A percentile compares a stretch with the other conserved stretches of the same genome.
phyloP scores from a whole-genome alignment of 1,140 invertebrate species.

The Phortica variegata region DNA sequence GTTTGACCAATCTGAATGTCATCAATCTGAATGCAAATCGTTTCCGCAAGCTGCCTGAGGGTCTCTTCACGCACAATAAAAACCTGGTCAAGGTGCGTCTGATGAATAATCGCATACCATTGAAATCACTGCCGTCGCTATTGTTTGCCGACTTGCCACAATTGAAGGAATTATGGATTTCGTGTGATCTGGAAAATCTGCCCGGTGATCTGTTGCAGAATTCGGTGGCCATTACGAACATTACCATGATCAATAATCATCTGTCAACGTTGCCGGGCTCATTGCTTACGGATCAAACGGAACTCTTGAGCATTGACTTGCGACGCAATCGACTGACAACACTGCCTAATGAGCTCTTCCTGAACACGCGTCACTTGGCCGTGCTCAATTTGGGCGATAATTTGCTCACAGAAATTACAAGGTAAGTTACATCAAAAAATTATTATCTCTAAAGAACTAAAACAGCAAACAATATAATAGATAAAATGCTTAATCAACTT shows the following conservation, averaged over 20 bases:
- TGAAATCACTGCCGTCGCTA: constrained; percentile 60
- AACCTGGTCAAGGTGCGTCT: constrained; percentile 61
- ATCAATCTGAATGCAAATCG: constrained; percentile 65
- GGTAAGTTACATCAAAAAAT: constrained; percentile 45
- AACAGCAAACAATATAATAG: neutral
- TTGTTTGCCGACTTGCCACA: constrained; percentile 62
- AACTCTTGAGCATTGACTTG: constrained; percentile 61
- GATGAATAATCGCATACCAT: constrained; percentile 60
- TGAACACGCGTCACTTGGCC: constrained; percentile 58
- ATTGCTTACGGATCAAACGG: constrained; percentile 62
- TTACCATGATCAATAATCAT: constrained; percentile 62
- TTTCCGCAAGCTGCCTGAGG: constrained; percentile 63
- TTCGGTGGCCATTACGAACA: constrained; percentile 60
- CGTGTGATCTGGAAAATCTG: constrained; percentile 50
- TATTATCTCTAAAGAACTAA: neutral
- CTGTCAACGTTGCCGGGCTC: constrained; percentile 60
- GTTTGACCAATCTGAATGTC: constrained; percentile 61
- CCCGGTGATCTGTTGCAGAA: constrained; percentile 63
- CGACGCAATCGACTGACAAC: constrained; percentile 61
- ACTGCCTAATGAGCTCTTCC: constrained; percentile 62
- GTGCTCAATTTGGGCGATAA: constrained; percentile 62
- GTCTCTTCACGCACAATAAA: constrained; percentile 61
- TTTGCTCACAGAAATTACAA: constrained; percentile 58
- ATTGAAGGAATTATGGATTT: constrained; percentile 59
- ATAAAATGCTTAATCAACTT: neutral